phyloP scores from a whole-genome alignment of 2,797 vertebrate genomes.

The Sebastes steindachneri region DNA sequence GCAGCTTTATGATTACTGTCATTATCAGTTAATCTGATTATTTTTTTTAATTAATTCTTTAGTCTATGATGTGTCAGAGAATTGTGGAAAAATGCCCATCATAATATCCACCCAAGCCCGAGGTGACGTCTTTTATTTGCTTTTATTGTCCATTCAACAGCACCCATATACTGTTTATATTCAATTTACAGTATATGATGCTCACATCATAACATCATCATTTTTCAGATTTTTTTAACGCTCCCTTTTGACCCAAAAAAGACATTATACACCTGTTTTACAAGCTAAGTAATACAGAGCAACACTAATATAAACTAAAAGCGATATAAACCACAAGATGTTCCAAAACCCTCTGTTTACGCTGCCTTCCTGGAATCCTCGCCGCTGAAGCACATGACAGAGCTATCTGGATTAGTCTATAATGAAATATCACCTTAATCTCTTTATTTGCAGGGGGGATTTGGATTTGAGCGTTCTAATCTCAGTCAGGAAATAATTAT shows the following conservation, averaged over 20 bases:
- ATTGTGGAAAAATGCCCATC: not conserved
- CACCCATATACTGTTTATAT: not conserved
- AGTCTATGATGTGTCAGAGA: not conserved
- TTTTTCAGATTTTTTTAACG: too few species aligned
- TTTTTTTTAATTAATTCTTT: not conserved
- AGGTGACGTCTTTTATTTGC: not conserved
- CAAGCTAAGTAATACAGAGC: not conserved
- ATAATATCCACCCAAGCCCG: not conserved
- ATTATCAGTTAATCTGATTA: not conserved
- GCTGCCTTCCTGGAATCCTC: slow-evolving; percentile 44
- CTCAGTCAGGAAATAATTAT: slow-evolving; percentile 49
- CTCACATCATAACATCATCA: not conserved
- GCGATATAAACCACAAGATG: not conserved
- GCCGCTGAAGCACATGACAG: slow-evolving; percentile 30
- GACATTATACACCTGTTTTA: not conserved
- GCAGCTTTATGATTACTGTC: not conserved
- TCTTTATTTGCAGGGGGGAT: slow-evolving; percentile 53
- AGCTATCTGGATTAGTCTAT: slow-evolving; percentile 52
- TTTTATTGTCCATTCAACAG: not conserved
- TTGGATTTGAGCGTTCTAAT: slow-evolving; percentile 49
- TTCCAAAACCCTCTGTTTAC: slow-evolving; percentile 18
- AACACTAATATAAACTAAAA: not conserved
- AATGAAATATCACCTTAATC: slow-evolving; percentile 70
- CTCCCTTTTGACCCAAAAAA: not conserved
- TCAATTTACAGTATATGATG: not conserved